Conservation (phyloP, 2,888 invertebrate species). For the Chrysolina americana region DNA sequence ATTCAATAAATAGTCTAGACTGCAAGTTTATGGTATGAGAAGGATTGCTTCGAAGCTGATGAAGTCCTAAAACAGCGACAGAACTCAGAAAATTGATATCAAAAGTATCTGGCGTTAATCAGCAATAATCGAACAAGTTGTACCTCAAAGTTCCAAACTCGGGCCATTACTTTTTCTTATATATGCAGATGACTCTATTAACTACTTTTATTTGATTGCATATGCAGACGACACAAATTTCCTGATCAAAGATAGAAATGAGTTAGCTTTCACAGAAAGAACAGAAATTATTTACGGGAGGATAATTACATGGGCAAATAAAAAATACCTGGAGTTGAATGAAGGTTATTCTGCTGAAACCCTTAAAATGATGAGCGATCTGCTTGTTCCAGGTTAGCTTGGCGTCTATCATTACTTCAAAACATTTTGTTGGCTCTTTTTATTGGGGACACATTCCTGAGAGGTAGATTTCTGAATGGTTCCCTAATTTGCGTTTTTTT, state of each 20-base stretch:
- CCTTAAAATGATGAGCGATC: no score
- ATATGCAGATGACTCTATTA: neutral
- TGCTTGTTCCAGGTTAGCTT: no score
- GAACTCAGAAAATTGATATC: neutral
- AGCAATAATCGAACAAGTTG: neutral
- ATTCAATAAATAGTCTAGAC: neutral
- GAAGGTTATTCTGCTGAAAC: neutral
- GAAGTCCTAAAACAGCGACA: neutral
- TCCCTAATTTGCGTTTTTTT: no score
- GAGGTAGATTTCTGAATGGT: no score
- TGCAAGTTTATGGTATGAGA: neutral
- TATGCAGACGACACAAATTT: no score
- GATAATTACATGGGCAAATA: conserved; percentile 2
- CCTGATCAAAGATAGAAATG: no score
- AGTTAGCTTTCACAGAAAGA: no score
- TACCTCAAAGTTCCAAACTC: neutral
- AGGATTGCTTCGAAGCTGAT: neutral
- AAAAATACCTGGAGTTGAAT: neutral
- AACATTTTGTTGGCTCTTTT: no score
- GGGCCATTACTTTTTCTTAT: conserved; percentile 1
- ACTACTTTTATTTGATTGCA: neutral
- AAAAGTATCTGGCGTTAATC: neutral
- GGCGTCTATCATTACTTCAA: no score
- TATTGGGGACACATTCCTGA: no score
- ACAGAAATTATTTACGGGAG: conserved; percentile 1